phyloP scores from a whole-genome alignment of 2,797 vertebrate species.

The Pitangus sulphuratus region DNA sequence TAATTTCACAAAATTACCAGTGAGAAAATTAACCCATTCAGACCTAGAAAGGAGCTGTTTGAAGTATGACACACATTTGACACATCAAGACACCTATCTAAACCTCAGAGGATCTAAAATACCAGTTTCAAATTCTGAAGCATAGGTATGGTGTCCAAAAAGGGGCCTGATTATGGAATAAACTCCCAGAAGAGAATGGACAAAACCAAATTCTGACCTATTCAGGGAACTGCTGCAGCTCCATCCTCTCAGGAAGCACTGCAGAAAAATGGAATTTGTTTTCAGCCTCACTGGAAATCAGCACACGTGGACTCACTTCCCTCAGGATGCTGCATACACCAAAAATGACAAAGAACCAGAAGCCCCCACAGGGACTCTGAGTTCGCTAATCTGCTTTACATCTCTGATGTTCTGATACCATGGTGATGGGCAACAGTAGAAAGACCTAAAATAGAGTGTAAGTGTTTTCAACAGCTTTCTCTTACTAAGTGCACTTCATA shows the following conservation, averaged over 20 bases:
- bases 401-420: conserved; percentile 41
- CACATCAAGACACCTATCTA: background rate
- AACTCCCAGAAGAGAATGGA: background rate
- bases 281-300: background rate
- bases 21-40: background rate
- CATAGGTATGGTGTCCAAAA: background rate
- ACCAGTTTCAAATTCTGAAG: background rate
- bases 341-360: background rate
- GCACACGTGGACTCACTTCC: background rate
- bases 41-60: background rate
- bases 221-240: background rate
- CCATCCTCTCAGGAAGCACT: background rate
- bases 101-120: background rate
- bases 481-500: conserved; percentile 48
- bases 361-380: background rate
- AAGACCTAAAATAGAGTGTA: conserved; percentile 33
- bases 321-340: background rate
- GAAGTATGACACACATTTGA: background rate
- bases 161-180: background rate
- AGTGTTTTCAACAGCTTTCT: conserved; percentile 62
- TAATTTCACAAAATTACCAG: background rate
- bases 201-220: background rate
- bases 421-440: conserved; percentile 51
- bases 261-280: background rate
- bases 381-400: background rate